Evolutionary conservation across 2,113 vertebrate species (phyloP), one percentile per base, ranked within the genome.

Genomic region (Cricetomys ansorgei): DNA sequence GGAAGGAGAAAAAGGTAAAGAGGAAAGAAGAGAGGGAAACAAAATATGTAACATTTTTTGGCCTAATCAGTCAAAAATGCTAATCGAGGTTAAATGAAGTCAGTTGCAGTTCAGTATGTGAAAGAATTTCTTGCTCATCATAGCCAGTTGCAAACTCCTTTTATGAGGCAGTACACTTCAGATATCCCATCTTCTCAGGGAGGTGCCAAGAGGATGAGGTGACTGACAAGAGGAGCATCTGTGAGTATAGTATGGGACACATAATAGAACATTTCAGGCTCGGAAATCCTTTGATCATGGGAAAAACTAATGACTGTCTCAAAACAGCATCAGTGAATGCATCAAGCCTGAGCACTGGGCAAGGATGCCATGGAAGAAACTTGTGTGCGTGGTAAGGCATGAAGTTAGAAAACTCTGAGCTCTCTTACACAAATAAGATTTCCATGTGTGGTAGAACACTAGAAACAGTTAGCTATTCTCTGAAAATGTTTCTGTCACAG

Each of bases 201-300:
- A 65, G 25, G 5, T 25, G 53, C 43, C 31, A 45, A 34, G n/a
- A 84, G 17, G 31, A 53, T 19, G 10, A 48, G 34, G 55, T 31
- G 12, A 37, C n/a, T 37, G 29, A 37, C 17, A 43, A 55, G 70
- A 69, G 11, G 50, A 34, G 27, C 29, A 40, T 57, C 65, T 25
- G 1, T 2, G 11, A 48, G n/a, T 25, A 8, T 64, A 81, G 19
- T 43, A 1, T 65, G 45, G 25, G 31, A 62, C 72, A 43, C 0
- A 34, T n/a, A 3, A 6, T 37, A 11, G 76, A 86, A 73, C 17
- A 25, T 34, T 57, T 45, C 27, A 43, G 45, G 8, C 45, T 25
- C 37, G 29, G 8, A 50, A 70, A 89, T 16, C 6, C 10, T 81
- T 69, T 57, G 55, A n/a, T 16, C n/a, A 37, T 59, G 50, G 29